phyloP scores from a whole-genome alignment of 2,888 invertebrate genomes.

The Eupeodes latifasciatus region DNA sequence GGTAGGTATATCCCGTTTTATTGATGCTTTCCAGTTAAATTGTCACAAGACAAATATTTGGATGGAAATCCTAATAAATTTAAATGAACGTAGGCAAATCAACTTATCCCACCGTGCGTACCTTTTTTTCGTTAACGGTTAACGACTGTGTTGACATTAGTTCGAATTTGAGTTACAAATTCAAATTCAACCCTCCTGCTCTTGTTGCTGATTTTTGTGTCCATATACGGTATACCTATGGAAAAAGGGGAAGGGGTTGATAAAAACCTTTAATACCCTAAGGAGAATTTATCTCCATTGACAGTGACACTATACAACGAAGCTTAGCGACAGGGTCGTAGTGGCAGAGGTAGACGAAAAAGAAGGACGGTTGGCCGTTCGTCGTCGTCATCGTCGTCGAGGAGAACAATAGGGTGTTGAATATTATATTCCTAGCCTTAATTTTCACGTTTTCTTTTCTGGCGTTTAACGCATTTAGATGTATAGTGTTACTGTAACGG shows the following conservation, averaged over 20 bases:
- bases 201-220: slow-evolving; percentile 51
- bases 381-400: background rate
- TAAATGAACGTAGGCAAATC: slow-evolving; percentile 69
- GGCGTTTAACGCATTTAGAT: slow-evolving; percentile 10
- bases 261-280: slow-evolving; percentile 67
- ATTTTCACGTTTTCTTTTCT: slow-evolving; percentile 48
- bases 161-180: slow-evolving; percentile 65
- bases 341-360: background rate
- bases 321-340: background rate
- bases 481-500: slow-evolving; percentile 34
- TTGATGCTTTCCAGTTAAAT: slow-evolving; percentile 56
- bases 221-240: slow-evolving; percentile 24
- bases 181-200: slow-evolving; percentile 57
- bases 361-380: slow-evolving; percentile 1
- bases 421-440: slow-evolving; percentile 71
- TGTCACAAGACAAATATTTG: slow-evolving; percentile 72
- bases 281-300: slow-evolving; percentile 68
- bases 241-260: slow-evolving; percentile 24
- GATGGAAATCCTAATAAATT: slow-evolving; percentile 70
- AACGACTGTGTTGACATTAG: slow-evolving; percentile 65
- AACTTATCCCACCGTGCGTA: slow-evolving; percentile 64
- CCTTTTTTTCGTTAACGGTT: slow-evolving; percentile 59
- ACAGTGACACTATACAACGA: slow-evolving; percentile 50
- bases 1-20: slow-evolving; percentile 29
- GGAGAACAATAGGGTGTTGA: slow-evolving; percentile 67